A percentile compares a stretch with the other conserved stretches of the same genome.
Conservation (phyloP, 2,888 invertebrate genomes). For the Drosophila testacea region DNA sequence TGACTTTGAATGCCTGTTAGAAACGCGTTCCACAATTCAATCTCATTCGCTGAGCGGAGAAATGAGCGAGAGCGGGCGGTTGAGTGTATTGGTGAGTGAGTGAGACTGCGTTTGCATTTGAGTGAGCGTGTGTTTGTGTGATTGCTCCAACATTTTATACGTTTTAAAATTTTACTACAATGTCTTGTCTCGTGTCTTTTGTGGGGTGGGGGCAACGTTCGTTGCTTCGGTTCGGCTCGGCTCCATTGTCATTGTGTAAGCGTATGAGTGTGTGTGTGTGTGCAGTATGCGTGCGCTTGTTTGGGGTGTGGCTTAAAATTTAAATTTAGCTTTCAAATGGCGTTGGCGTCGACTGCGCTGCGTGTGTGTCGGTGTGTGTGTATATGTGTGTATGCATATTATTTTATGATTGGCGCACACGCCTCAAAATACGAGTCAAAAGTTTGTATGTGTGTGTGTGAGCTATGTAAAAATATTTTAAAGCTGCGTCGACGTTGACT, state of each 20-base stretch:
- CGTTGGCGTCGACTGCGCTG: conserved; percentile 65
- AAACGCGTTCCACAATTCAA: conserved; percentile 71
- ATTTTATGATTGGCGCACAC: conserved; percentile 79
- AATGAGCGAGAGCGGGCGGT: conserved; percentile 41
- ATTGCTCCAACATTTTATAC: conserved; percentile 79
- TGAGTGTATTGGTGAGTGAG: conserved; percentile 38
- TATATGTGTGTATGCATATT: conserved; percentile 71
- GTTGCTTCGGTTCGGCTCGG: conserved; percentile 56
- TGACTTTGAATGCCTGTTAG: conserved; percentile 66
- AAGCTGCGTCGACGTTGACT: conserved; percentile 77
- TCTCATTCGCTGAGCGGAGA: conserved; percentile 60
- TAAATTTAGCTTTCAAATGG: conserved; percentile 83
- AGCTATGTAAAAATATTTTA: conserved; percentile 80
- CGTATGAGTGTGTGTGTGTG: conserved; percentile 50
- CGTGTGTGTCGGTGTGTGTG: conserved; percentile 22
- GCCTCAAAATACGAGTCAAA: conserved; percentile 67
- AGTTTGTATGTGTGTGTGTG: conserved; percentile 28
- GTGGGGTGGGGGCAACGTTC: conserved; percentile 39
- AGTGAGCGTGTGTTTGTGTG: conserved; percentile 44
- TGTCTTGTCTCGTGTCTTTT: conserved; percentile 39
- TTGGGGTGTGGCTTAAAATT: conserved; percentile 85
- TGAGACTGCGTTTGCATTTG: conserved; percentile 41
- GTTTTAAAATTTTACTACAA: conserved; percentile 80
- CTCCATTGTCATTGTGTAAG: conserved; percentile 55
- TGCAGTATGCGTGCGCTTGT: conserved; percentile 74